Evolutionary conservation across 2,797 vertebrate genomes (phyloP).

Genomic region (Apogon talboti): DNA sequence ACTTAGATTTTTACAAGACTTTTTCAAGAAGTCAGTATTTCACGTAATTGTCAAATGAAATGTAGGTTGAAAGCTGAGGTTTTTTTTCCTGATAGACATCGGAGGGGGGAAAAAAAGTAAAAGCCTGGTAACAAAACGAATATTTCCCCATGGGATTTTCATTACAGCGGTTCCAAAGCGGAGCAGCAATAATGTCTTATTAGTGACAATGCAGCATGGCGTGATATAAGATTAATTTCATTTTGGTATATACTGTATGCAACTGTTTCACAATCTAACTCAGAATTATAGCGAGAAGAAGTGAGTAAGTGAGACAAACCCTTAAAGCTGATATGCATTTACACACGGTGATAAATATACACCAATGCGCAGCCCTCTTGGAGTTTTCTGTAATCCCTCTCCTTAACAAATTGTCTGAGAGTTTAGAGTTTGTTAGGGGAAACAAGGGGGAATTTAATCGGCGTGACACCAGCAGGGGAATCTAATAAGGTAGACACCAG

Average conservation of each 20-base stretch:
- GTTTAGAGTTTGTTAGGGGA: slow-evolving; percentile 78
- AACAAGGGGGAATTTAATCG: slow-evolving; percentile 76
- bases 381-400: slow-evolving; percentile 57
- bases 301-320: slow-evolving; percentile 1
- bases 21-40: slow-evolving; percentile 38
- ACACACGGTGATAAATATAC: slow-evolving; percentile 34
- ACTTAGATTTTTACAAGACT: slow-evolving; percentile 21
- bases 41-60: slow-evolving; percentile 38
- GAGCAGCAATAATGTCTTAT: slow-evolving; percentile 37
- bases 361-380: slow-evolving; percentile 21
- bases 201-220: slow-evolving; percentile 28
- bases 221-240: slow-evolving; percentile 24
- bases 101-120: too few species aligned
- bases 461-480: slow-evolving; percentile 74
- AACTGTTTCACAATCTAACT: slow-evolving; percentile 13
- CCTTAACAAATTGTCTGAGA: slow-evolving; percentile 70
- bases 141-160: slow-evolving; percentile 21
- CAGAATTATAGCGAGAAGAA: slow-evolving; percentile 3
- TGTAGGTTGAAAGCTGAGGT: slow-evolving; percentile 20
- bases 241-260: slow-evolving; percentile 7
- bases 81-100: slow-evolving; percentile 9
- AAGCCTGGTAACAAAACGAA: background rate
- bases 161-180: slow-evolving; percentile 31
- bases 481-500: slow-evolving; percentile 77
- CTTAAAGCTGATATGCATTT: slow-evolving; percentile 13